These are phyloP conservation scores for Erebia epiphron DNA, from an alignment of 2,888 invertebrate species.

Conservation along the genomic window DNA sequence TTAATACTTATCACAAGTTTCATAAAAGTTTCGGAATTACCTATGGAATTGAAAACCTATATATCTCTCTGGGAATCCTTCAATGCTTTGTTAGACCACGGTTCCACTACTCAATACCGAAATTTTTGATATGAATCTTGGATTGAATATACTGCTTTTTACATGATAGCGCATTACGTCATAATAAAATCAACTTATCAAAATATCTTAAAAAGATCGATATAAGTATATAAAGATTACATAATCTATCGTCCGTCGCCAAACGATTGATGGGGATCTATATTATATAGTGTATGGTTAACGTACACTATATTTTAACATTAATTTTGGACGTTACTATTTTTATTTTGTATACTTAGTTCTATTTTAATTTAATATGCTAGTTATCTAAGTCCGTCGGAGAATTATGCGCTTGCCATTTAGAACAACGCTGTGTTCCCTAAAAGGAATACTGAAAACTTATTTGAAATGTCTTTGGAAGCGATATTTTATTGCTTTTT, in stretches of 20 bases:
- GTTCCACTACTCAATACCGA: too few species aligned
- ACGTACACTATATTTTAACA: background rate
- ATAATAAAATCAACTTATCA: background rate
- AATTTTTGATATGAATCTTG: too few species aligned
- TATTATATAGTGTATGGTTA: background rate
- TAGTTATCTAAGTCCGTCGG: background rate
- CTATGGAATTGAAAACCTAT: too few species aligned
- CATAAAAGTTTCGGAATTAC: too few species aligned
- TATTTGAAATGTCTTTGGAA: background rate
- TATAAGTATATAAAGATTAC: background rate
- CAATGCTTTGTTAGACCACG: too few species aligned
- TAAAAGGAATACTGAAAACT: background rate
- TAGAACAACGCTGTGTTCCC: slow-evolving; percentile 1
- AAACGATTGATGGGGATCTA: background rate
- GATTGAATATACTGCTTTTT: too few species aligned
- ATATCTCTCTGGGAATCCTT: too few species aligned
- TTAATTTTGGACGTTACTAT: slow-evolving; percentile 10
- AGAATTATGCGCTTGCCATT: slow-evolving; percentile 2
- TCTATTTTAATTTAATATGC: too few species aligned
- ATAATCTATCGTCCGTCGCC: background rate
- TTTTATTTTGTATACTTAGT: background rate
- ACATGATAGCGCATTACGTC: too few species aligned
- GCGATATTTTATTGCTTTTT: slow-evolving; percentile 6
- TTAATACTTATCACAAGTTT: too few species aligned
- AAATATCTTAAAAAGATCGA: background rate